These are phyloP conservation scores for Chaetorhynchus papuensis DNA, from an alignment of 2,113 vertebrate genomes.

Conservation along the genomic window DNA sequence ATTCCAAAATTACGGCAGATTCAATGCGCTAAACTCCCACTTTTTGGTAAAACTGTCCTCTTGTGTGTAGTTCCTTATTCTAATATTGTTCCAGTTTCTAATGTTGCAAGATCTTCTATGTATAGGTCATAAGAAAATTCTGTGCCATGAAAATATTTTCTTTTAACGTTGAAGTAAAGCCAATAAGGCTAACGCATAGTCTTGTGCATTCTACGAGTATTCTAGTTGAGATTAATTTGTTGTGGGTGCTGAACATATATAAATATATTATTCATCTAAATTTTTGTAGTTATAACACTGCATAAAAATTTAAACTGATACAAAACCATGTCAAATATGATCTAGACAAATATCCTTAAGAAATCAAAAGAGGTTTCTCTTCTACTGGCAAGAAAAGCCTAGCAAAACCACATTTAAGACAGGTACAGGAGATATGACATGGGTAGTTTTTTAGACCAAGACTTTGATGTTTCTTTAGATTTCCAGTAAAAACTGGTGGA, in stretches of 20 bases:
- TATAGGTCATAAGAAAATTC: not conserved
- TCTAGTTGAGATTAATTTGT: not conserved
- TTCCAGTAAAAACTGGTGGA: not conserved
- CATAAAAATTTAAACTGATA: not conserved
- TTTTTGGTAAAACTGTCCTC: not conserved
- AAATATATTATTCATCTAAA: not conserved
- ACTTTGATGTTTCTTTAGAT: not conserved
- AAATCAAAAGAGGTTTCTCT: not conserved
- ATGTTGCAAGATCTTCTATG: not conserved
- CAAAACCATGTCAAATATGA: not conserved
- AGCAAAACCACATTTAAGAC: not conserved
- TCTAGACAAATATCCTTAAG: not conserved
- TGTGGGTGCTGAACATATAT: not conserved
- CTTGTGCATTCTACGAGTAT: not conserved
- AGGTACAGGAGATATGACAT: not conserved
- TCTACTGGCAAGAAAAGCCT: not conserved
- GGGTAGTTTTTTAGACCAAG: not conserved
- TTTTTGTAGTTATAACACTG: not conserved
- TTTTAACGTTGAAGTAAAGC: not conserved
- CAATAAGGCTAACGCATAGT: not conserved
- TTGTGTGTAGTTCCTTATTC: not conserved
- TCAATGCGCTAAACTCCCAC: not conserved
- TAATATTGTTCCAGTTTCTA: not conserved
- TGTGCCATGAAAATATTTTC: not conserved
- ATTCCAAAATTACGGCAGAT: not conserved